phyloP scores from a whole-genome alignment of 2,797 vertebrate genomes.

The Schizopygopsis malacanthus region DNA sequence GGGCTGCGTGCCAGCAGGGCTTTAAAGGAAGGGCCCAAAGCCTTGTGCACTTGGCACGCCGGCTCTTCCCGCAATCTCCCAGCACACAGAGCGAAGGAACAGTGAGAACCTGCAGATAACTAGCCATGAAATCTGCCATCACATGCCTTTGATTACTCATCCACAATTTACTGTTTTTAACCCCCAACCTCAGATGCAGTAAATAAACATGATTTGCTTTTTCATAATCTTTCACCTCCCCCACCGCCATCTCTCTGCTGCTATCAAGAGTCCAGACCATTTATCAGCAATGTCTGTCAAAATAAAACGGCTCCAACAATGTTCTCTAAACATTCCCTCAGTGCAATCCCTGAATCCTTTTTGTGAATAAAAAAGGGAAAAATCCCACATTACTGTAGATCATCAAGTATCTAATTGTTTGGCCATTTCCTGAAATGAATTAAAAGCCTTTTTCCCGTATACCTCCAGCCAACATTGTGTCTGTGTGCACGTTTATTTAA shows the following conservation, averaged over 20 bases:
- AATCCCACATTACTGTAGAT: conserved; percentile 57
- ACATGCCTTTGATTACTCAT: conserved; percentile 79
- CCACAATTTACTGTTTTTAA: conserved; percentile 78
- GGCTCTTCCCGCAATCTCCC: conserved; percentile 74
- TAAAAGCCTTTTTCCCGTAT: conserved; percentile 61
- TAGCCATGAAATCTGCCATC: conserved; percentile 80
- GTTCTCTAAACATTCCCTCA: conserved; percentile 54
- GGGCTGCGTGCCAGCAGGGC: conserved; percentile 77
- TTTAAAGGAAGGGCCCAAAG: conserved; percentile 76
- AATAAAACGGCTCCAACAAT: conserved; percentile 56
- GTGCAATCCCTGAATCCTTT: conserved; percentile 47
- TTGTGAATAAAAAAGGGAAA: conserved; percentile 29
- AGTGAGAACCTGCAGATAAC: conserved; percentile 80
- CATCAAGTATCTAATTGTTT: conserved; percentile 61
- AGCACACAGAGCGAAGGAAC: conserved; percentile 70
- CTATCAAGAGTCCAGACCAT: conserved; percentile 56
- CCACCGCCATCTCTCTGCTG: conserved; percentile 30
- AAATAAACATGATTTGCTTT: conserved; percentile 72
- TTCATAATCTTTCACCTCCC: conserved; percentile 12
- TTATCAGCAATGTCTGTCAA: conserved; percentile 65
- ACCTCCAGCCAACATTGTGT: conserved; percentile 58
- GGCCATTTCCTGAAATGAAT: conserved; percentile 60
- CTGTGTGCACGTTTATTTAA: conserved; percentile 51
- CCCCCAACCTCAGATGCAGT: conserved; percentile 72
- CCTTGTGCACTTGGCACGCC: conserved; percentile 79